Conservation (phyloP, 1,140 invertebrate genomes). For the Drosophila sulfurigaster region DNA sequence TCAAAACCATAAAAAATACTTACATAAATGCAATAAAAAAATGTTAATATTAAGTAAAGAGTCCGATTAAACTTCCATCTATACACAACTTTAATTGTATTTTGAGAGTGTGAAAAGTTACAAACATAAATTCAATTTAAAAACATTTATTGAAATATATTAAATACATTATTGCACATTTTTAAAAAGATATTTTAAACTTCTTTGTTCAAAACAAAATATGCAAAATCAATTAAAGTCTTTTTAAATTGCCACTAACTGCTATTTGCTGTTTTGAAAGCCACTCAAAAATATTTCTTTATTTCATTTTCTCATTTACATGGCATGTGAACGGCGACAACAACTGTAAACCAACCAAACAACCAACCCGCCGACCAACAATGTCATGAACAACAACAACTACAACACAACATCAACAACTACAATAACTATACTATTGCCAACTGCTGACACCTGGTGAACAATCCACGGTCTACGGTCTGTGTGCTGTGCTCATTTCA, state of each 20-base stretch:
- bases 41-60: no score
- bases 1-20: no score
- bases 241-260: not conserved
- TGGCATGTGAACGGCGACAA: conserved; percentile 19
- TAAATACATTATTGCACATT: not conserved
- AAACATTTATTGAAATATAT: no score
- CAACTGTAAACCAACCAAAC: conserved; percentile 38
- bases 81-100: no score
- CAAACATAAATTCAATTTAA: no score
- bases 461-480: conserved; percentile 44
- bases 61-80: no score
- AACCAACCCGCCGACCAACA: conserved; percentile 46
- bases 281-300: conserved; percentile 39
- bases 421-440: conserved; percentile 30
- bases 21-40: no score
- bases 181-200: not conserved
- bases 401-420: conserved; percentile 26
- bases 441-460: conserved; percentile 47
- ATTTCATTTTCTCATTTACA: conserved; percentile 40
- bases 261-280: conserved; percentile 20
- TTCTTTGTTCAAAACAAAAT: no score
- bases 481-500: conserved; percentile 33
- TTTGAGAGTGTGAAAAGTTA: no score
- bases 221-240: conserved; percentile 17
- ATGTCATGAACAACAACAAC: conserved; percentile 40